A percentile compares a stretch with the other conserved stretches of the same genome.
These are phyloP conservation scores for Lasaia peninsularis DNA, from an alignment of 1,140 invertebrate species.

Conservation along the genomic window DNA sequence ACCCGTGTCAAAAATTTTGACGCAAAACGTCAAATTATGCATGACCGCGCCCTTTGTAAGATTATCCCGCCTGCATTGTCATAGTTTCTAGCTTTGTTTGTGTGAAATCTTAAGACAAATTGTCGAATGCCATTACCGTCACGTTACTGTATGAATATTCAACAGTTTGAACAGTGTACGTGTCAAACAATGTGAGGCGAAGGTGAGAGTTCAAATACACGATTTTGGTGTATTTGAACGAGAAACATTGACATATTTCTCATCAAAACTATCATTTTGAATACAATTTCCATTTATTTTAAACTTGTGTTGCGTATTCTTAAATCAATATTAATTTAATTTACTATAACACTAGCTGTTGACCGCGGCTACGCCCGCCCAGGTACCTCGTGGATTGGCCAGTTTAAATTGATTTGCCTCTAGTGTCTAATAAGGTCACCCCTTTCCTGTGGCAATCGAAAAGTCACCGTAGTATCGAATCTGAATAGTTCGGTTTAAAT, in stretches of 20 bases:
- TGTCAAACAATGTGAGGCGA: slow-evolving; percentile 15
- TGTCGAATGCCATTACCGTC: slow-evolving; percentile 25
- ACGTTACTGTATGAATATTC: slow-evolving; percentile 21
- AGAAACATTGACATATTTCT: slow-evolving; percentile 10
- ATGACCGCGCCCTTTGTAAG: neutral
- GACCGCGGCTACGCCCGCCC: too few relatives aligned
- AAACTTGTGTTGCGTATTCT: too few relatives aligned
- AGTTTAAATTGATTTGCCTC: too few relatives aligned
- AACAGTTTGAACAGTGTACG: slow-evolving; percentile 22
- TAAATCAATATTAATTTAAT: too few relatives aligned
- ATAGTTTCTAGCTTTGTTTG: slow-evolving; percentile 18
- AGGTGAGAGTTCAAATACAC: slow-evolving; percentile 25
- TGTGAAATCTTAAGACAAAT: slow-evolving; percentile 29
- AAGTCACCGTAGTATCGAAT: too few relatives aligned
- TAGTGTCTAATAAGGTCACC: too few relatives aligned
- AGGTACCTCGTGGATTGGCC: too few relatives aligned
- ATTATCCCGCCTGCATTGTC: slow-evolving; percentile 2
- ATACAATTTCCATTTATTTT: neutral
- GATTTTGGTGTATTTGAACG: slow-evolving; percentile 12
- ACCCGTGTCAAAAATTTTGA: slow-evolving; percentile 22
- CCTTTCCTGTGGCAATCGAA: too few relatives aligned
- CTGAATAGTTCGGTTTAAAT: too few relatives aligned
- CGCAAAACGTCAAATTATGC: slow-evolving; percentile 17
- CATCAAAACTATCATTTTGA: slow-evolving; percentile 3
- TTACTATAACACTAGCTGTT: too few relatives aligned